Conservation (phyloP, 2,797 vertebrate genomes). For the Columba guinea region DNA sequence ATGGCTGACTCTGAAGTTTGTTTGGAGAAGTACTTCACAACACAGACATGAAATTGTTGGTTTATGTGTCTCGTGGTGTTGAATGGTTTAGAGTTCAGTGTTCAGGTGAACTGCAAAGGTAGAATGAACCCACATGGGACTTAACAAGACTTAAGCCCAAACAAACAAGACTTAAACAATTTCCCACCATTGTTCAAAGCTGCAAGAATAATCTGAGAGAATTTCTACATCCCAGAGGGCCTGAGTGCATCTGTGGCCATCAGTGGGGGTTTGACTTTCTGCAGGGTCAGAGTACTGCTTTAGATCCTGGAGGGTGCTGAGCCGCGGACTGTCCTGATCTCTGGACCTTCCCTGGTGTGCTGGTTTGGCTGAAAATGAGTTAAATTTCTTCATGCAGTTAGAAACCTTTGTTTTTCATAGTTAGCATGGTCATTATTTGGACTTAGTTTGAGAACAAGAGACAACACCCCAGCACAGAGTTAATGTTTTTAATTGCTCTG, state of each 20-base stretch:
- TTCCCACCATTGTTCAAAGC: rapidly evolving
- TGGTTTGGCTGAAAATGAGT: too few species aligned
- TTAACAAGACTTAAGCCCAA: not conserved
- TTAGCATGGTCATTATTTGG: too few species aligned
- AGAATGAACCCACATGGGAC: not conserved
- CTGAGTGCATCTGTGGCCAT: not conserved
- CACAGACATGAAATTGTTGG: not conserved
- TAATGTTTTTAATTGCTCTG: too few species aligned
- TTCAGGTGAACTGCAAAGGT: not conserved
- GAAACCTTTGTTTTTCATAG: too few species aligned
- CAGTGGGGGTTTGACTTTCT: not conserved
- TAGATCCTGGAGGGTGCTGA: not conserved
- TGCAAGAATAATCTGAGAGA: not conserved
- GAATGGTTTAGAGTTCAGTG: not conserved
- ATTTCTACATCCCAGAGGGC: not conserved
- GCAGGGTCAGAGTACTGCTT: not conserved
- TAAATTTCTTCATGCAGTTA: too few species aligned
- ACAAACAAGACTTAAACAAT: not conserved
- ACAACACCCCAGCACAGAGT: too few species aligned
- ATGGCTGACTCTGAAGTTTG: not conserved
- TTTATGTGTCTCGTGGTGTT: not conserved
- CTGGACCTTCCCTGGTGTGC: not conserved
- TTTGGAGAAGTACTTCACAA: not conserved
- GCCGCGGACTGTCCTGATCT: not conserved
- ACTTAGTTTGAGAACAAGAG: too few species aligned